Conservation (phyloP, 2,888 invertebrate genomes). For the Trichogramma dendrolimi region DNA sequence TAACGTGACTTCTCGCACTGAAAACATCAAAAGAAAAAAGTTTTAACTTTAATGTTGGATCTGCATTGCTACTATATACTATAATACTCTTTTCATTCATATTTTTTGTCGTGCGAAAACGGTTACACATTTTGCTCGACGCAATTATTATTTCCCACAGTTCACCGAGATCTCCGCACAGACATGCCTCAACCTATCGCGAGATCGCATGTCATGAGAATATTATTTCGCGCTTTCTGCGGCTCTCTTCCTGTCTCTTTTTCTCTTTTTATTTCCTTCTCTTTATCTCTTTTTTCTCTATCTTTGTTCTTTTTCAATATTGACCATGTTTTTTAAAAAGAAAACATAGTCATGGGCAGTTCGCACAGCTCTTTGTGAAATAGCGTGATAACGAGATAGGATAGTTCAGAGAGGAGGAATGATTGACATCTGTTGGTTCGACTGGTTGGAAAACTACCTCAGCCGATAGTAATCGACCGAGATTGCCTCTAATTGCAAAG, state of each 20-base stretch:
- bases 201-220: conserved; percentile 11
- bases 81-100: too few relatives aligned
- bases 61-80: background rate
- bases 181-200: background rate
- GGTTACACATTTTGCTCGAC: too few relatives aligned
- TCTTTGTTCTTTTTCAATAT: conserved; percentile 10
- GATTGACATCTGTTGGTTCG: background rate
- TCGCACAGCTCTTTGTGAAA: conserved; percentile 1
- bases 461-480: too few relatives aligned
- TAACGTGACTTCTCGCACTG: conserved; percentile 51
- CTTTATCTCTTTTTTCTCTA: too few relatives aligned
- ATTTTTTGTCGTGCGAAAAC: too few relatives aligned
- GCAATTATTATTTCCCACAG: too few relatives aligned
- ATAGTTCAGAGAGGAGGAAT: background rate
- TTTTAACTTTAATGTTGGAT: background rate
- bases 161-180: background rate
- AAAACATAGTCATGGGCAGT: background rate
- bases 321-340: conserved; percentile 11
- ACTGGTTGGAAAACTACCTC: background rate
- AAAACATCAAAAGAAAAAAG: conserved; percentile 18
- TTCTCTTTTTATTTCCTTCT: too few relatives aligned
- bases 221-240: conserved; percentile 4
- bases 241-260: background rate
- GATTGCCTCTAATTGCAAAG: too few relatives aligned
- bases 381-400: conserved; percentile 13